Base-by-base conservation (phyloP, 1,140 invertebrate species). In the Helicorthomorpha holstii region DNA sequence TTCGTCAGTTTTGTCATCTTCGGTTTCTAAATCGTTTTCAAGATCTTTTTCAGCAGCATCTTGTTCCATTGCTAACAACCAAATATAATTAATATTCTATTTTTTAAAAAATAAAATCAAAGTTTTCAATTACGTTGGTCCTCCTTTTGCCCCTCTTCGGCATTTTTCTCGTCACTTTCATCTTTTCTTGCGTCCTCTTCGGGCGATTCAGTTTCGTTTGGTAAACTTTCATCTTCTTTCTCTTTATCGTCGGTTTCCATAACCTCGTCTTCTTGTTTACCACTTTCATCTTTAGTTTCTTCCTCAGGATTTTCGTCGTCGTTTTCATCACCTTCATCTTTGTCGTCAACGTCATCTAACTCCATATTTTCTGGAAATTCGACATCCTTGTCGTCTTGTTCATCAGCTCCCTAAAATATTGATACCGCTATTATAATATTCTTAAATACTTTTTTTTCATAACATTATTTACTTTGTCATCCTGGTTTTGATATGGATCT, bases 271-370 rank as follows among this genome's bases (percentile, higher is more conserved):
- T 19, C 50, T 22, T 49, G 3, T 52, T 48, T 12, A 19, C 47
- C 25, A 26, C 10, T 45, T 29, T 51, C 38, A 10, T 50, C 52
- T 51, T 56, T 41, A 38, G 44, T 49, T 34, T 58, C 58, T 25
- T 57, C 56, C 38, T 56, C 12, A 10, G 83, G 83, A 75, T 87
- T 82, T 60, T 85, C 78, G 41, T 78, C 76, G 43, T 78, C 69
- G 19, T 50, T 25, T 47, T 56, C 58, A 52, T 51, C 49, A 12
- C 27, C 49, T 57, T 57, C 50, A 27, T 65, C 62, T 27, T 60
- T 58, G 54, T 81, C 76, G n/a, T 77, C 78, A 46, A 82, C 81
- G 62, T 92, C 86, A 2, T 91, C 85, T 52, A 94, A 64, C 60
- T 94, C 87, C 62, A 93, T 75, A 21, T 80, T 73, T 67, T 92